Evolutionary conservation across 2,113 vertebrate species (phyloP).

Genomic region (Perca schrenkii): DNA sequence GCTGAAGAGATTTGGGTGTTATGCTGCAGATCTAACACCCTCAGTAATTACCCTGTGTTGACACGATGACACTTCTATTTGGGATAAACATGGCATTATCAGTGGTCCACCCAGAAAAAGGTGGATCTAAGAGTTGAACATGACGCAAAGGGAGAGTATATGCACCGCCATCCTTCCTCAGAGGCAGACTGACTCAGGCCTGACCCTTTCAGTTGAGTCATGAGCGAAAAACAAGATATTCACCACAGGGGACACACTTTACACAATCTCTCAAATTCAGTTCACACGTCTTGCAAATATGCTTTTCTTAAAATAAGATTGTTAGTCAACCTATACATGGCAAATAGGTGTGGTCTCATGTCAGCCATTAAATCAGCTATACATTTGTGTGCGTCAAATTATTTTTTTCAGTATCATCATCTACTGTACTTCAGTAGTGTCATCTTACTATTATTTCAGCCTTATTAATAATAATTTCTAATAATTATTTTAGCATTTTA

Average conservation of each 20-base stretch:
- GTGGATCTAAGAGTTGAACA: constrained; percentile 26
- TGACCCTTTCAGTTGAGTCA: constrained; percentile 71
- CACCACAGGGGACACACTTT: constrained; percentile 58
- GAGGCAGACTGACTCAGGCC: constrained; percentile 65
- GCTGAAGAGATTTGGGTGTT: background rate
- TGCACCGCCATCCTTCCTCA: constrained; percentile 43
- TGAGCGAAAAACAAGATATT: constrained; percentile 62
- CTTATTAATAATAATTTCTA: background rate
- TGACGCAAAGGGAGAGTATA: constrained; percentile 18
- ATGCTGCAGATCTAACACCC: constrained; percentile 25
- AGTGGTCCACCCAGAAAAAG: constrained; percentile 34
- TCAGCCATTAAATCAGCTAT: background rate
- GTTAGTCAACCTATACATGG: background rate
- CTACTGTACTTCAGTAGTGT: too few species aligned
- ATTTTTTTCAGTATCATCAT: background rate
- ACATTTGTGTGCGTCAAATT: background rate
- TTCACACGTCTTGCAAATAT: constrained; percentile 1
- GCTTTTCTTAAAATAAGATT: background rate
- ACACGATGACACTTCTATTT: constrained; percentile 37
- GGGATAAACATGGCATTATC: constrained; percentile 47
- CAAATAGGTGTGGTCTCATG: background rate
- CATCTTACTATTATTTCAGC: background rate
- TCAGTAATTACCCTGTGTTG: constrained; percentile 50
- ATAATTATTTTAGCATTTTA: background rate
- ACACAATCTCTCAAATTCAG: constrained; percentile 43